Evolutionary conservation across 1,140 invertebrate species (phyloP), one percentile per base, ranked within the genome.

Genomic region (Dreissena polymorpha): DNA sequence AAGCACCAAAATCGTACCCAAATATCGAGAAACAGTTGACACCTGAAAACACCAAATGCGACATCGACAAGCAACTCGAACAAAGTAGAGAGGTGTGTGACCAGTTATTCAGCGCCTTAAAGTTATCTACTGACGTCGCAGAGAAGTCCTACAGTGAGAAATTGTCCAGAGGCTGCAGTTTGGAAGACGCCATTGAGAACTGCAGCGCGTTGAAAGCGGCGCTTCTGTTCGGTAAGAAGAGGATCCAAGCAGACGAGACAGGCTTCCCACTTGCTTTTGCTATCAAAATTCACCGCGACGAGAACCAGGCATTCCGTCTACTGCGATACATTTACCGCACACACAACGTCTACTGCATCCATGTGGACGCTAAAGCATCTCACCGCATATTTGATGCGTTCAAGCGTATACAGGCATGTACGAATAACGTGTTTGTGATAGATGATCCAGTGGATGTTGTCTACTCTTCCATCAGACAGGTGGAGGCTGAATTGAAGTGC

Each of bases 261-360:
- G 49, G 53, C 16, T 87, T 84, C 67, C 83, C 85, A n/a, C 23
- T 87, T 10, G 86, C 80, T 14, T 90, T 87, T 80, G 86, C 87
- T n/a, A 88, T 91, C 23, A 79, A 90, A 64, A 86, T 91, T 84
- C 90, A 89, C 85, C 79, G 68, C 57, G 85, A 88, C 16, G 85
- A 84, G 10, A 88, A 90, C 65, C 92, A 92, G 82, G 83, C 89
- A 0, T 90, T 92, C 67, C 71, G 89, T 25, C 64, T 93, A 23
- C 75, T 93, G n/a, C 71, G 89, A 18, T 85, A 86, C 18, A 89
- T 93, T 55, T 92, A 92, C 71, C 73, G 87, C 12, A 88, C 88
- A 29, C 87, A 91, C n/a, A 92, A 93, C 80, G 77, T 84, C 39
- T 92, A 92, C 83, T 92, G 91, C 83, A 88, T 93, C 29, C 92